phyloP scores from a whole-genome alignment of 2,113 vertebrate species.

The Mesembrinibis cayennensis region DNA sequence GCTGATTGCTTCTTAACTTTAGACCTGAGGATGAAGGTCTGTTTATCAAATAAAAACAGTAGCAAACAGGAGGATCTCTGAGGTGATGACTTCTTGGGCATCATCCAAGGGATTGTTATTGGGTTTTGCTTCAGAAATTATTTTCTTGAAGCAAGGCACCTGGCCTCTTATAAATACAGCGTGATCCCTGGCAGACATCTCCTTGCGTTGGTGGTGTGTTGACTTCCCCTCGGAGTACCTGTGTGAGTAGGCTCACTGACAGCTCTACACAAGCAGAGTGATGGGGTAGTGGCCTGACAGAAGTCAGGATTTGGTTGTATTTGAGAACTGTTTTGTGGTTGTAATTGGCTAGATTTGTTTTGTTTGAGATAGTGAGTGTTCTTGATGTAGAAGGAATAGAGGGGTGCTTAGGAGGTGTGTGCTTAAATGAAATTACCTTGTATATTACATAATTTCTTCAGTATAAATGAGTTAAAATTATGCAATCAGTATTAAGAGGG shows the following conservation, averaged over 20 bases:
- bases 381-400: neutral
- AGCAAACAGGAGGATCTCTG: slow-evolving; percentile 15
- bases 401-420: too few species aligned
- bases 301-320: neutral
- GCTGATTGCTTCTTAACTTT: neutral
- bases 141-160: neutral
- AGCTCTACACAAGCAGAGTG: neutral
- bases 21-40: neutral
- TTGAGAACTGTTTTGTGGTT: too few species aligned
- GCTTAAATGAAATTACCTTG: neutral
- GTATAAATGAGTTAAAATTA: neutral
- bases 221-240: too few species aligned
- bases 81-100: slow-evolving; percentile 24
- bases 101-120: slow-evolving; percentile 32
- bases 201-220: neutral
- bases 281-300: neutral
- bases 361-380: neutral
- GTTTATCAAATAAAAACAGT: slow-evolving; percentile 53
- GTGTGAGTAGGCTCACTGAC: neutral
- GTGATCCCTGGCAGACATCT: neutral
- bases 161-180: neutral
- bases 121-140: neutral
- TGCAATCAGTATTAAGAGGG: neutral
- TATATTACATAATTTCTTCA: neutral
- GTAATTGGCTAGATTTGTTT: neutral